phyloP scores from a whole-genome alignment of 2,113 vertebrate genomes.

The Pristiophorus japonicus region DNA sequence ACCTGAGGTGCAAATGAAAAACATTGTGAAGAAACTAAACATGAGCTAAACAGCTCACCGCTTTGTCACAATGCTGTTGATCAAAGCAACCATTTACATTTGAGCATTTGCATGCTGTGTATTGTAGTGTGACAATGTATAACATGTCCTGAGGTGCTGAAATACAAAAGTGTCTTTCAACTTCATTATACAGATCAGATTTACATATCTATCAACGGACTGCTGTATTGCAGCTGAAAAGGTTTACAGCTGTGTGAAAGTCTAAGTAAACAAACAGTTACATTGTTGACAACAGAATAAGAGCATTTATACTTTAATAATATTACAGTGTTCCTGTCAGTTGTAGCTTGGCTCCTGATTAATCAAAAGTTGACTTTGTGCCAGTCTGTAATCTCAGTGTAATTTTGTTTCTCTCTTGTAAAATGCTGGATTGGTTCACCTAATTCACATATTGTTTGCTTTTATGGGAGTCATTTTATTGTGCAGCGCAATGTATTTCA shows the following conservation, averaged over 20 bases:
- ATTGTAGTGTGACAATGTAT: background rate
- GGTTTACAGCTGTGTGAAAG: conserved; percentile 19
- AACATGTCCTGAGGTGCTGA: conserved; percentile 17
- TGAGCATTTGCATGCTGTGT: background rate
- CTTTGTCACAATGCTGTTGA: background rate
- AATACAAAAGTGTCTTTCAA: background rate
- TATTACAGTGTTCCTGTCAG: conserved; percentile 62
- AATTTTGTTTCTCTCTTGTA: conserved; percentile 73
- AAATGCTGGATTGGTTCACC: conserved; percentile 77
- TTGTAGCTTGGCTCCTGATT: conserved; percentile 69
- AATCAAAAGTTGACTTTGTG: conserved; percentile 72
- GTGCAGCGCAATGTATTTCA: conserved; percentile 84
- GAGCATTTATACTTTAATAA: conserved; percentile 45
- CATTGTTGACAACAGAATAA: conserved; percentile 22
- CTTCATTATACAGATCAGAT: conserved; percentile 21
- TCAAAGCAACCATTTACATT: background rate
- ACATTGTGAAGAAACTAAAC: background rate
- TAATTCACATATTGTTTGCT: conserved; percentile 88
- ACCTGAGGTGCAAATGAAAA: background rate
- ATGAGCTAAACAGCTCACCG: background rate
- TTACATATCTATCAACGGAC: conserved; percentile 15
- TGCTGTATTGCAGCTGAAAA: conserved; percentile 8
- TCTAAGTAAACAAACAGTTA: conserved; percentile 19
- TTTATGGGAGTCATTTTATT: conserved; percentile 93
- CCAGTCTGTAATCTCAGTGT: conserved; percentile 50